phyloP scores from a whole-genome alignment of 1,140 invertebrate genomes.

The Hyles vespertilio region DNA sequence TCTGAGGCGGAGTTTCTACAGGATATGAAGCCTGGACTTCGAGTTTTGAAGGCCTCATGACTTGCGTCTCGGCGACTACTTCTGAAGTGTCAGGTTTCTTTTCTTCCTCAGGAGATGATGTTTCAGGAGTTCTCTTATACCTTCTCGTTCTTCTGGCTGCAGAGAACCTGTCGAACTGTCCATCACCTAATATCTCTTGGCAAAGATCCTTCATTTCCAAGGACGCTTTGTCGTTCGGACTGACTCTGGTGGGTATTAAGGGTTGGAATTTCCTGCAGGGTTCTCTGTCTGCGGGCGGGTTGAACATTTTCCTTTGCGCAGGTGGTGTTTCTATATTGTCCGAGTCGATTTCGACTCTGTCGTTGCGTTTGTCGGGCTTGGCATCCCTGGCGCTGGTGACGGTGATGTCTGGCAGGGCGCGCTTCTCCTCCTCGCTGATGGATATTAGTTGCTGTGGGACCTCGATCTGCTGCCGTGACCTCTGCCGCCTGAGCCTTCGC shows the following conservation, averaged over 20 bases:
- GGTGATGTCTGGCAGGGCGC: conserved; percentile 64
- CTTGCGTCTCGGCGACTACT: conserved; percentile 74
- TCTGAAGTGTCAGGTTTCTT: conserved; percentile 70
- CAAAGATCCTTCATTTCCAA: conserved; percentile 66
- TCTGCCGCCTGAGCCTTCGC: conserved; percentile 68
- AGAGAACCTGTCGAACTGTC: conserved; percentile 91
- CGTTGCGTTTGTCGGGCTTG: conserved; percentile 69
- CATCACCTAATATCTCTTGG: conserved; percentile 78
- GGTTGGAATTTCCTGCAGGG: conserved; percentile 75
- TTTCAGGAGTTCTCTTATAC: conserved; percentile 85
- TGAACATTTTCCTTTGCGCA: conserved; percentile 82
- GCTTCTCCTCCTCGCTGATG: conserved; percentile 76
- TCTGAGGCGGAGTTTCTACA: conserved; percentile 51
- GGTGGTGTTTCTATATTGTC: conserved; percentile 94
- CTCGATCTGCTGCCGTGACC: conserved; percentile 64
- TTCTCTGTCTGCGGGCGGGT: conserved; percentile 79
- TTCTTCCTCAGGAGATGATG: conserved; percentile 77
- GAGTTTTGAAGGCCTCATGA: conserved; percentile 70
- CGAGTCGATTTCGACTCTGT: conserved; percentile 90
- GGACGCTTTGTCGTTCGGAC: conserved; percentile 54
- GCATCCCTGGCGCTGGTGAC: conserved; percentile 46
- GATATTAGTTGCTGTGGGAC: conserved; percentile 65
- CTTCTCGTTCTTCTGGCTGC: conserved; percentile 87
- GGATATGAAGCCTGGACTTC: conserved; percentile 69
- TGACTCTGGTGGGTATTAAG: conserved; percentile 32